These are phyloP conservation scores for Pedionomus torquatus DNA, from an alignment of 2,113 vertebrate species.

Conservation along the genomic window DNA sequence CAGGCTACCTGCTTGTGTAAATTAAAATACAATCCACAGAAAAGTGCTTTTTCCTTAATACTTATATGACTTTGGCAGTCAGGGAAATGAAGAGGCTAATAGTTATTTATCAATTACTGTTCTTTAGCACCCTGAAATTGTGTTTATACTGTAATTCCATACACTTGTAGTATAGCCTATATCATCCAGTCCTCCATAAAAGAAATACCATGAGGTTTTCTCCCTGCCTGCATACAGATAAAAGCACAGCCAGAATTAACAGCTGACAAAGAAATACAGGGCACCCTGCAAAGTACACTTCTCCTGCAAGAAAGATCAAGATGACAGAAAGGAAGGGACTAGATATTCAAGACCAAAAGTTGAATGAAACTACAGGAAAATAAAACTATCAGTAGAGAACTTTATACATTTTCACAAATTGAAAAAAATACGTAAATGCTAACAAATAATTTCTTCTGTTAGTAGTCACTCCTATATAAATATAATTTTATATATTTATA, in stretches of 20 bases:
- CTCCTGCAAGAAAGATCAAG: neutral
- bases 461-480: neutral
- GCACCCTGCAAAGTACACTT: neutral
- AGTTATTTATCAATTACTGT: neutral
- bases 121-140: neutral
- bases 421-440: neutral
- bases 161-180: neutral
- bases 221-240: accelerated
- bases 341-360: neutral
- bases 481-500: no score
- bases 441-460: neutral
- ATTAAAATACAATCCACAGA: neutral
- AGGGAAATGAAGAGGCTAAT: neutral
- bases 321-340: neutral
- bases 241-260: neutral
- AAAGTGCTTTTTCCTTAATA: neutral
- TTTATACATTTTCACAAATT: neutral
- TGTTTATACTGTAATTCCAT: neutral
- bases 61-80: neutral
- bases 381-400: neutral
- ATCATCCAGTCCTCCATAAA: neutral
- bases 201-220: neutral
- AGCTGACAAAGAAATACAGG: neutral
- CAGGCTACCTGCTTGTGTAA: neutral
- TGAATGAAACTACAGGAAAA: neutral